phyloP scores from a whole-genome alignment of 2,888 invertebrate species.

The Drosophila melanocephala region DNA sequence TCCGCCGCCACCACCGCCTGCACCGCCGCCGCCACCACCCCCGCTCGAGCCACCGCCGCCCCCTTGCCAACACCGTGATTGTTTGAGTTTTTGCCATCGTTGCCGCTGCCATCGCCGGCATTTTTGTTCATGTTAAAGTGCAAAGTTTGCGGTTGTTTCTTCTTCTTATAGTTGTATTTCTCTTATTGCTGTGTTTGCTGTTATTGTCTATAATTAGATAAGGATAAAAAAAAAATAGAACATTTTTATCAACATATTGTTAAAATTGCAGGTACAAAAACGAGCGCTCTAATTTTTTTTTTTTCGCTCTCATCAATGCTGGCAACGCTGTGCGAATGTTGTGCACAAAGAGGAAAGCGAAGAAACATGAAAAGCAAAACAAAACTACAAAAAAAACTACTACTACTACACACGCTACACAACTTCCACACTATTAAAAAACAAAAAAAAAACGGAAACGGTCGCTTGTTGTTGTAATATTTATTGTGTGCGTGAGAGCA shows the following conservation, averaged over 20 bases:
- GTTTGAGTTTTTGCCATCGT: conserved; percentile 84
- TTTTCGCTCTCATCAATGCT: conserved; percentile 36
- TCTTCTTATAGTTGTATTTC: conserved; percentile 13
- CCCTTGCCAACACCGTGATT: conserved; percentile 77
- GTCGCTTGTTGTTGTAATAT: conserved; percentile 31
- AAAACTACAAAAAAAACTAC: conserved; percentile 72
- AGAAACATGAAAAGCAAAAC: conserved; percentile 74
- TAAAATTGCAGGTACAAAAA: conserved; percentile 5
- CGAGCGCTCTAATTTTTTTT: conserved; percentile 12
- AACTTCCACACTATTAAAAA: conserved; percentile 18
- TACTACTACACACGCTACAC: conserved; percentile 41
- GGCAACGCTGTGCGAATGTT: conserved; percentile 62
- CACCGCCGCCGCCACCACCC: conserved; percentile 79
- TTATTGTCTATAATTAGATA: conserved; percentile 26
- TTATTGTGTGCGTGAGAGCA: conserved; percentile 37
- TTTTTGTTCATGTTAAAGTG: conserved; percentile 90
- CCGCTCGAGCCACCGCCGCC: conserved; percentile 85
- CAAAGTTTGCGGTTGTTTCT: conserved; percentile 27
- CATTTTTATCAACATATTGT: conserved; percentile 5
- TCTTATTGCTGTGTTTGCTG: conserved; percentile 25
- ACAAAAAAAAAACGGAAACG: conserved; percentile 46
- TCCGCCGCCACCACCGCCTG: conserved; percentile 53
- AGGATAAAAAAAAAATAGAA: not conserved
- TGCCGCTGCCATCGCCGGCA: conserved; percentile 88
- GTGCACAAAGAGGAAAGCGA: conserved; percentile 45